Conservation (phyloP, 2,113 vertebrate genomes). For the Notothenia rossii region DNA sequence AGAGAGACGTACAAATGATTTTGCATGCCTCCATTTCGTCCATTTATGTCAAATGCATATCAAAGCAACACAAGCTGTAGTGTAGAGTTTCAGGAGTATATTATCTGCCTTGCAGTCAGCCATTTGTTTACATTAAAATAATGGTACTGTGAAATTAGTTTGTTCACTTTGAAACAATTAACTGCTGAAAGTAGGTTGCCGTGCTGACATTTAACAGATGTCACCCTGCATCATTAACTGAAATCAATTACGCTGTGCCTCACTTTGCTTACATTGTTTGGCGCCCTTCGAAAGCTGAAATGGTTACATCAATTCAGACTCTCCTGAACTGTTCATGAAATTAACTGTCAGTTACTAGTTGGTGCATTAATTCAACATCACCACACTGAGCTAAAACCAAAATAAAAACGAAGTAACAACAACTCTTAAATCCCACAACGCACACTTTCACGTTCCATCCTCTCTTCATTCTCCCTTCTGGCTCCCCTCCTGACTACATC, state of each 20-base stretch:
- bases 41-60: neutral
- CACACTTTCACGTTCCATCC: neutral
- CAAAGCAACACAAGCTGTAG: neutral
- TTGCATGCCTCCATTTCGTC: neutral
- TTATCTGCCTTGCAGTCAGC: neutral
- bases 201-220: neutral
- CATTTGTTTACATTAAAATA: neutral
- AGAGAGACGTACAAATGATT: neutral
- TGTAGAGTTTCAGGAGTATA: neutral
- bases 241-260: neutral
- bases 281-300: slow-evolving; percentile 12
- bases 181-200: neutral
- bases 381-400: neutral
- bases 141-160: neutral
- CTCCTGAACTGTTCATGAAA: slow-evolving; percentile 24
- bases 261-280: neutral
- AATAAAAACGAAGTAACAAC: neutral
- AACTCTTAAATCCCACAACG: slow-evolving; percentile 4
- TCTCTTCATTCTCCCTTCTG: neutral
- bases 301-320: neutral
- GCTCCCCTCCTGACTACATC: neutral
- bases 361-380: neutral
- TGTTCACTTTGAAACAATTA: neutral
- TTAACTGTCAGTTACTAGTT: neutral
- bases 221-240: neutral